Percentiles rank a stretch among this genome's conserved stretches.
These are phyloP conservation scores for Stictonetta naevosa DNA, from an alignment of 2,113 vertebrate species.

Conservation along the genomic window DNA sequence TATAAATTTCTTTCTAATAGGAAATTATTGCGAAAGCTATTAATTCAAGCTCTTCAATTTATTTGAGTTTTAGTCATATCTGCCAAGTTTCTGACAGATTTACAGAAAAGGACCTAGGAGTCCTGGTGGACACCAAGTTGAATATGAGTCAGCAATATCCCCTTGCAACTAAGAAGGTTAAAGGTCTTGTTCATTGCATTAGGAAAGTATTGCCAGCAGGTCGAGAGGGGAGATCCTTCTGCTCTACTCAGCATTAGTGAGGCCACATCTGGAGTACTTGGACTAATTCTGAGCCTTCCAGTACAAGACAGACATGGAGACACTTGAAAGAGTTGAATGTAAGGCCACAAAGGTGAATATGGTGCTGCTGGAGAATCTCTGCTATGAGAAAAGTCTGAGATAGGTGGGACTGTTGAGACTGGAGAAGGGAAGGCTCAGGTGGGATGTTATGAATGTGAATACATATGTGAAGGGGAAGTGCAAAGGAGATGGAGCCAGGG, in stretches of 20 bases:
- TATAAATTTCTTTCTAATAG: background rate
- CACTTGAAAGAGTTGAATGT: background rate
- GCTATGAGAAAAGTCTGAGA: background rate
- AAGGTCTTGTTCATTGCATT: background rate
- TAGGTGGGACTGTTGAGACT: background rate
- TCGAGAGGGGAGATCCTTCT: background rate
- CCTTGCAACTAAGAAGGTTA: background rate
- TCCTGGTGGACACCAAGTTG: background rate
- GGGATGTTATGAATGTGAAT: background rate
- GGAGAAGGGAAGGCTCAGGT: background rate
- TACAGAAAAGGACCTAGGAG: background rate
- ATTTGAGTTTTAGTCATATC: background rate
- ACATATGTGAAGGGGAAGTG: background rate
- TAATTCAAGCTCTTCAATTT: background rate
- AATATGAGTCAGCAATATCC: background rate
- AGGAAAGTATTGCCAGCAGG: background rate
- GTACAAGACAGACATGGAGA: background rate
- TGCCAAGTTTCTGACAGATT: background rate
- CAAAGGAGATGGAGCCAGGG: background rate
- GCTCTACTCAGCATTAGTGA: background rate
- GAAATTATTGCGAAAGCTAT: background rate
- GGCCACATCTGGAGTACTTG: background rate
- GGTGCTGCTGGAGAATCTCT: background rate
- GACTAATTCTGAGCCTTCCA: background rate
- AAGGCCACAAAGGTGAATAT: background rate